Conservation (phyloP, 2,888 invertebrate genomes). For the Harpalus rufipes region DNA sequence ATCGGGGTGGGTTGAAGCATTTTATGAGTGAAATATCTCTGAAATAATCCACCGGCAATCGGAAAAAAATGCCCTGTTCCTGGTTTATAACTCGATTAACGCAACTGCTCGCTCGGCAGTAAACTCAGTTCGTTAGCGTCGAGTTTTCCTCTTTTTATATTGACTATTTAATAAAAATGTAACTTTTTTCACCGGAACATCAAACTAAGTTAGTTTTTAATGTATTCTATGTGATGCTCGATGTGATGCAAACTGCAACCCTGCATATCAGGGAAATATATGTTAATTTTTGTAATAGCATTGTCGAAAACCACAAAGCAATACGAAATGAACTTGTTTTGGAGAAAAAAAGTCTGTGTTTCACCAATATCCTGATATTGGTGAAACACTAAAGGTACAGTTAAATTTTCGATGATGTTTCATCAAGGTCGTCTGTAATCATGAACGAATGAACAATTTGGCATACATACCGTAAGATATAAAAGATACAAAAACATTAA, state of each 20-base stretch:
- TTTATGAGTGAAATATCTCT: conserved; percentile 46
- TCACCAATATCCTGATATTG: too few species aligned
- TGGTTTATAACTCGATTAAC: conserved; percentile 27
- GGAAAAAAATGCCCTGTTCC: conserved; percentile 26
- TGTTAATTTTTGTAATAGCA: not conserved
- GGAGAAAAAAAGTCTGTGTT: too few species aligned
- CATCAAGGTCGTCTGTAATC: too few species aligned
- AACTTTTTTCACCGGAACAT: not conserved
- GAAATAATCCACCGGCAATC: conserved; percentile 26
- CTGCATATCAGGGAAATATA: not conserved
- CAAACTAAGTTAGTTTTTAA: not conserved
- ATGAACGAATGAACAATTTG: too few species aligned
- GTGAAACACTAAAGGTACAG: too few species aligned
- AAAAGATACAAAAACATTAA: too few species aligned
- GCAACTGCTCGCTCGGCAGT: conserved; percentile 9
- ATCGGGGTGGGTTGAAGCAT: not conserved
- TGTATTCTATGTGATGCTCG: not conserved
- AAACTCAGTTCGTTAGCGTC: conserved; percentile 16
- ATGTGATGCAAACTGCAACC: not conserved
- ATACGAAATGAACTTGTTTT: too few species aligned
- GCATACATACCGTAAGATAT: too few species aligned
- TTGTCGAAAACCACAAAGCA: not conserved
- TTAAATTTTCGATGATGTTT: too few species aligned
- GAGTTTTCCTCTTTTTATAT: conserved; percentile 6
- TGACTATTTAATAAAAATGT: conserved; percentile 18